phyloP scores from a whole-genome alignment of 2,113 vertebrate species.

The Cryptomyrus ogoouensis region DNA sequence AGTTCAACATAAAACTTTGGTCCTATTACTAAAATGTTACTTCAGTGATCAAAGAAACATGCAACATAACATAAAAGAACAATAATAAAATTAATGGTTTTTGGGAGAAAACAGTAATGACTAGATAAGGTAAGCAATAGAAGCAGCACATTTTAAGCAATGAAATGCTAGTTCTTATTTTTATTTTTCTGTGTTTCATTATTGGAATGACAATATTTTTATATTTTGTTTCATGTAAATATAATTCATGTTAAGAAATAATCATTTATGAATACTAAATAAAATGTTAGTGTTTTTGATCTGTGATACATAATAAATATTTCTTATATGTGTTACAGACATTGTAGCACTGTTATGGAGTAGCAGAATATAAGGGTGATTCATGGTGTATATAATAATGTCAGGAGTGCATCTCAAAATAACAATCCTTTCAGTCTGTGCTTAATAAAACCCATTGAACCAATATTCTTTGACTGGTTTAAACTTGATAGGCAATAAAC shows the following conservation, averaged over 20 bases:
- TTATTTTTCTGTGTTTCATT: background rate
- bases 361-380: background rate
- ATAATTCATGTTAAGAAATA: background rate
- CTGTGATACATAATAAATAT: background rate
- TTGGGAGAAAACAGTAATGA: background rate
- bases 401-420: background rate
- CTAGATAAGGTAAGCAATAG: background rate
- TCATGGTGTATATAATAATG: background rate
- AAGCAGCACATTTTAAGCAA: background rate
- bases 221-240: background rate
- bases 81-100: background rate
- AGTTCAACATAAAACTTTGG: background rate
- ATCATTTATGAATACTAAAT: background rate
- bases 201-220: background rate
- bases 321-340: background rate
- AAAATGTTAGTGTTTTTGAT: background rate
- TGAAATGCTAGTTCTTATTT: background rate
- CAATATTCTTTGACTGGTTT: background rate
- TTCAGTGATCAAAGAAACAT: background rate
- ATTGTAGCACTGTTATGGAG: background rate
- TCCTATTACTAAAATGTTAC: background rate
- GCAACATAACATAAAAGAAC: background rate
- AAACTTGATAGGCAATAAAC: background rate
- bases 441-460: conserved; percentile 1
- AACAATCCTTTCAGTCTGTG: background rate